Base-by-base conservation (phyloP, 2,113 vertebrate species). In the Hystrix cristata region DNA sequence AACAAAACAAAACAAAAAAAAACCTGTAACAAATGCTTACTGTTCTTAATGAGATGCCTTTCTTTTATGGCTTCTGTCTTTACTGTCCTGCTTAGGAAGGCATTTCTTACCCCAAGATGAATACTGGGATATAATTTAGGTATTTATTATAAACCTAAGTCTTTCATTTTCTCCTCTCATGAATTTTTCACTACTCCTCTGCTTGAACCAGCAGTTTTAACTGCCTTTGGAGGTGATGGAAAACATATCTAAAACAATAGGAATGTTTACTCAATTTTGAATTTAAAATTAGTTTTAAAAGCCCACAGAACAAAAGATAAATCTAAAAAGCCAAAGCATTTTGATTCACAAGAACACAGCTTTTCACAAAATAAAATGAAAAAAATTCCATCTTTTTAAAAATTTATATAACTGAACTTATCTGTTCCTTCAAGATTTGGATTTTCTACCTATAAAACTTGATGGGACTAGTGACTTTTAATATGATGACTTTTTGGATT, bases 261-360 rank as follows among this genome's bases (percentile, higher is more conserved):
- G 10, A 76, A 78, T 25, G 59, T 31, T 46, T 53, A 43, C 43
- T 87, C 53, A 69, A 34, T 23, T 93, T 38, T 93, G 81, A 82
- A 69, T 95, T 90, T 74, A 76, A 74, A 85, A 55, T 87, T 76
- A 59, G 34, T 93, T 82, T 81, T 53, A 29, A 60, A 95, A 93
- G 80, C 48, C 14, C 53, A 92, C 10, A 60, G 57, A 46, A 80
- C 0, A 82, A 65, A 86, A 87, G 46, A 80, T 34, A 64, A 88
- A 55, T 38, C 53, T 65, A 79, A 71, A 69, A 71, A 71, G 64
- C 14, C 8, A 95, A 60, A 60, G 74, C 29, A 82, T 85, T 82
- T 74, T 87, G 67, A 82, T 82, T 95, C 38, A 31, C 6, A 69
- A 88, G 51, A 78, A 84, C 55, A 48, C 51, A 48, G 29, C 55